Evolutionary conservation across 2,888 invertebrate species (phyloP).

Genomic region (Apamea epomidion): DNA sequence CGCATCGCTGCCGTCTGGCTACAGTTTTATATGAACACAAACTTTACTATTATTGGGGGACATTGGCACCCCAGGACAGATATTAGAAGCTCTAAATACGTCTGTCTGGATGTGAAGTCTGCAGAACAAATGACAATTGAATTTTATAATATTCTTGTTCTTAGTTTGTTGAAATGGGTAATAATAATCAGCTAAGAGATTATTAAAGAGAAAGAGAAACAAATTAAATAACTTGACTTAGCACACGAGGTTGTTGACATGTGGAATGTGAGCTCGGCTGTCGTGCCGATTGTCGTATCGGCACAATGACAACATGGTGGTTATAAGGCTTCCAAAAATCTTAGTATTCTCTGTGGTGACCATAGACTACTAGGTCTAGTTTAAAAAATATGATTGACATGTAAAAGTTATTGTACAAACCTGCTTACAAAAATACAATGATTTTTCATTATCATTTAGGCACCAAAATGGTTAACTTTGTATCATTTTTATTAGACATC

Average conservation of each 20-base stretch:
- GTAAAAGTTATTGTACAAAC: no score
- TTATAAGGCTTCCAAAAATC: not conserved
- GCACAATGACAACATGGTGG: no score
- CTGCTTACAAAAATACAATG: no score
- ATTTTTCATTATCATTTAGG: no score
- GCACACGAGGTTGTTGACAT: no score
- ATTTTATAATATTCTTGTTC: not conserved
- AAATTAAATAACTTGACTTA: no score
- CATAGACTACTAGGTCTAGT: not conserved
- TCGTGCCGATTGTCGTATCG: no score
- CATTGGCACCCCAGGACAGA: slow-evolving; percentile 12
- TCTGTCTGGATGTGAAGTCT: slow-evolving; percentile 30
- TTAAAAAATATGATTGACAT: no score
- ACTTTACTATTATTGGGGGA: not conserved
- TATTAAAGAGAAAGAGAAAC: no score
- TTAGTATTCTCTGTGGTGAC: no score
- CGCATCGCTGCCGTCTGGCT: not conserved
- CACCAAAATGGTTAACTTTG: no score
- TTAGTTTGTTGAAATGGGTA: not conserved
- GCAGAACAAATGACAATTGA: not conserved
- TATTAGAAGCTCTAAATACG: not conserved
- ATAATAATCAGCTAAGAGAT: not conserved
- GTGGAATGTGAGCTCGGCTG: no score
- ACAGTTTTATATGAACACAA: not conserved
- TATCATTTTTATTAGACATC: not conserved